Evolutionary conservation across 2,797 vertebrate species (phyloP).

Genomic region (Argya squamiceps): DNA sequence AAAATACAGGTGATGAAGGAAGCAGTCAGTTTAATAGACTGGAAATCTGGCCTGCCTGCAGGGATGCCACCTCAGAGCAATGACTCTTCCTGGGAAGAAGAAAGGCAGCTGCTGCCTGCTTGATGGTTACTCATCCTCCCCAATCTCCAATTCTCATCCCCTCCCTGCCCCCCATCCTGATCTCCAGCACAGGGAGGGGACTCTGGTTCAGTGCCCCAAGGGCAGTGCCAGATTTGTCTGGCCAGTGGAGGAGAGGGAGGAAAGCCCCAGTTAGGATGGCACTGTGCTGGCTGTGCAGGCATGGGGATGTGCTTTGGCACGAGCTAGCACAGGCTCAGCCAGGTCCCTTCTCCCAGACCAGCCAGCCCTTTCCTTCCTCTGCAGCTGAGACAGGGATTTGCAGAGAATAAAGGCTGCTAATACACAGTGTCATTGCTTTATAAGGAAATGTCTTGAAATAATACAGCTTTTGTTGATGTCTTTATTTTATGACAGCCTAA

Average conservation of each 20-base stretch:
- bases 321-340: neutral
- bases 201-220: fast-evolving
- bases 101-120: neutral
- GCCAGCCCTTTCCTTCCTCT: neutral
- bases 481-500: neutral
- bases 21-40: neutral
- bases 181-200: neutral
- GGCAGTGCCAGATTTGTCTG: neutral
- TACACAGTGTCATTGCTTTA: neutral
- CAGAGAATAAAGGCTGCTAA: neutral
- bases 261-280: neutral
- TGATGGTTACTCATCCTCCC: neutral
- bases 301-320: neutral
- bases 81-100: neutral
- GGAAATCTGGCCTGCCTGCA: neutral
- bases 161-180: fast-evolving
- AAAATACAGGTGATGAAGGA: neutral
- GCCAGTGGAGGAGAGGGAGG: neutral
- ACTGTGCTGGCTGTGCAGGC: neutral
- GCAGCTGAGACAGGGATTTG: neutral
- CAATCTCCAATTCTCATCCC: neutral
- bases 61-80: neutral
- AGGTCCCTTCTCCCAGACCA: neutral
- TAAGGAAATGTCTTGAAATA: slow-evolving; percentile 9
- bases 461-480: neutral